Evolutionary conservation across 2,888 invertebrate species (phyloP).

Genomic region (Biston stratarius): DNA sequence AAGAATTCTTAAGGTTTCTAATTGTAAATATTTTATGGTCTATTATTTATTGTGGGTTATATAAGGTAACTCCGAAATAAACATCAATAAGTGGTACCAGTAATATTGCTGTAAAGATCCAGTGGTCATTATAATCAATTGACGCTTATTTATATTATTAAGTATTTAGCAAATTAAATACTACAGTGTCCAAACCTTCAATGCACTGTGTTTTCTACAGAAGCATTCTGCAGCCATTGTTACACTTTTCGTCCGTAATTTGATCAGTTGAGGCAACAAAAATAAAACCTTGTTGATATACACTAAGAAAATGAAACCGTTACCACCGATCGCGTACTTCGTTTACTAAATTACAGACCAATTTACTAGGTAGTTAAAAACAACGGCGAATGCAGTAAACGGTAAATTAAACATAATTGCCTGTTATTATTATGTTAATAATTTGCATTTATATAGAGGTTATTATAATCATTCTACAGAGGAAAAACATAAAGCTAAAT

Average conservation of each 20-base stretch:
- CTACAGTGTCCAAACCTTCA: too few species aligned
- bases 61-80: not conserved
- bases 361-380: slow-evolving; percentile 51
- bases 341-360: slow-evolving; percentile 53
- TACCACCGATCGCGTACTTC: slow-evolving; percentile 45
- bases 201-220: not conserved
- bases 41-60: not conserved
- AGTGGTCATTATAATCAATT: too few species aligned
- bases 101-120: not conserved
- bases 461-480: slow-evolving; percentile 11
- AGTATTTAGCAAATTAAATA: too few species aligned
- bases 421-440: slow-evolving; percentile 27
- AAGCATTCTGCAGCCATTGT: not conserved
- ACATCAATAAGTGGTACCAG: not conserved
- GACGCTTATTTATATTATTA: too few species aligned
- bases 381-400: slow-evolving; percentile 39
- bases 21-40: slow-evolving; percentile 9
- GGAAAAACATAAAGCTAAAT: slow-evolving; percentile 14
- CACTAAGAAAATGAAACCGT: slow-evolving; percentile 13
- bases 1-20: slow-evolving; percentile 15
- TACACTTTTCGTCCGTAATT: not conserved
- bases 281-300: not conserved
- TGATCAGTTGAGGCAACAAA: slow-evolving; percentile 4
- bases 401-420: slow-evolving; percentile 36
- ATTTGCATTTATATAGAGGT: slow-evolving; percentile 17